Conservation (phyloP, 2,113 vertebrate genomes). For the Proterorhinus semilunaris region DNA sequence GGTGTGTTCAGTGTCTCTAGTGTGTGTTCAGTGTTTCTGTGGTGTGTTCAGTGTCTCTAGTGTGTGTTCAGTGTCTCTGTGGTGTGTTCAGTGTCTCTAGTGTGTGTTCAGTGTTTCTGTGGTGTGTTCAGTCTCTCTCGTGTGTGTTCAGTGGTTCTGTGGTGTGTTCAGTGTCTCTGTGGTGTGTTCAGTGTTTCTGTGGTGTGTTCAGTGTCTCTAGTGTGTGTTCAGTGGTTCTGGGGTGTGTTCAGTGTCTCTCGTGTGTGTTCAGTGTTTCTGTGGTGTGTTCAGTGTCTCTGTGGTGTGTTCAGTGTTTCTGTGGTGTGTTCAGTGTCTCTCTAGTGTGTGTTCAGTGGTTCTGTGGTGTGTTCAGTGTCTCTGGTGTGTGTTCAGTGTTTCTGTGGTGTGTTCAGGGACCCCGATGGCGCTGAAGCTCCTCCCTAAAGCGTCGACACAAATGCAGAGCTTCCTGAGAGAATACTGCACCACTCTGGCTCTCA, state of each 20-base stretch:
- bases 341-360: not conserved
- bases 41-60: no score
- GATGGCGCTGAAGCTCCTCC: conserved; percentile 92
- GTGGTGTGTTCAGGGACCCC: conserved; percentile 78
- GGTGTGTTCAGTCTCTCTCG: no score
- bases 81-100: no score
- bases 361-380: not conserved
- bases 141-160: no score
- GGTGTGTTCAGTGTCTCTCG: not conserved
- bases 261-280: not conserved
- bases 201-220: not conserved
- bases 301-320: not conserved
- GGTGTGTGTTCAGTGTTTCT: not conserved
- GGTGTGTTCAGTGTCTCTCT: not conserved
- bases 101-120: no score
- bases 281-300: not conserved
- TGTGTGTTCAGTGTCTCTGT: no score
- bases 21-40: no score
- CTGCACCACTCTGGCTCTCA: conserved; percentile 80
- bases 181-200: not conserved
- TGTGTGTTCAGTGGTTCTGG: no score
- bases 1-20: no score
- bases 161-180: no score
- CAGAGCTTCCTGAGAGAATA: conserved; percentile 93
- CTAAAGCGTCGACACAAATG: conserved; percentile 87